Percentiles rank a stretch among this genome's conserved stretches.
Conservation (phyloP, 2,113 vertebrate genomes). For the Larimichthys polyactis region DNA sequence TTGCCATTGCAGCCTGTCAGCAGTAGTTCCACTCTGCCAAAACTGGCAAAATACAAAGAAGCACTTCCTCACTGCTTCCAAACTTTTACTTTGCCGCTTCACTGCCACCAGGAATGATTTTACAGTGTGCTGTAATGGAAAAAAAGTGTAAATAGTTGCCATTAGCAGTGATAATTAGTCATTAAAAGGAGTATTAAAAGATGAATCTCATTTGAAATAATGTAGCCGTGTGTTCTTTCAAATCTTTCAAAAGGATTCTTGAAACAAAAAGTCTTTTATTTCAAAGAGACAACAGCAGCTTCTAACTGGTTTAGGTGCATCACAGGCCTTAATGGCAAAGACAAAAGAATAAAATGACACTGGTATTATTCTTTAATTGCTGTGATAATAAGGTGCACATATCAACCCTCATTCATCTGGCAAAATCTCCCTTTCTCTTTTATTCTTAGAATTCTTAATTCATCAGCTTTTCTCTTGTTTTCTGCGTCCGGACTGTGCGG, state of each 20-base stretch:
- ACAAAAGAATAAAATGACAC: constrained; percentile 23
- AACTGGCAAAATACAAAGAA: constrained; percentile 1
- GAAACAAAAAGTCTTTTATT: constrained; percentile 20
- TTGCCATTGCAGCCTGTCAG: constrained; percentile 28
- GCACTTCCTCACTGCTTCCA: background rate
- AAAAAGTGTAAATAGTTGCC: background rate
- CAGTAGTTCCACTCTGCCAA: constrained; percentile 12
- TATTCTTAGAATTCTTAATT: constrained; percentile 22
- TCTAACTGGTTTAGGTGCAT: background rate
- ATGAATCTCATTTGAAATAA: constrained; percentile 9
- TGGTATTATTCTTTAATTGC: constrained; percentile 39
- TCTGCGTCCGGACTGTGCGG: constrained; percentile 3
- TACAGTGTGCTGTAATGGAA: constrained; percentile 8
- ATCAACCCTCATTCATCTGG: constrained; percentile 22
- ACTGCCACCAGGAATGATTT: background rate
- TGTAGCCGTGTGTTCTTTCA: constrained; percentile 13
- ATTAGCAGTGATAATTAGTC: constrained; percentile 11
- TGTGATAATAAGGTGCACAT: constrained; percentile 14
- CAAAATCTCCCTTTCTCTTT: constrained; percentile 12
- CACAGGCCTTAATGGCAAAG: background rate
- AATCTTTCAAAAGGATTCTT: constrained; percentile 3
- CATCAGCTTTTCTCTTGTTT: constrained; percentile 4
- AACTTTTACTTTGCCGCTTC: constrained; percentile 27
- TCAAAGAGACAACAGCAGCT: constrained; percentile 8
- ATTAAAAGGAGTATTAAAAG: background rate